These are phyloP conservation scores for Sminthurides aquaticus DNA, from an alignment of 2,888 invertebrate genomes.

Conservation along the genomic window DNA sequence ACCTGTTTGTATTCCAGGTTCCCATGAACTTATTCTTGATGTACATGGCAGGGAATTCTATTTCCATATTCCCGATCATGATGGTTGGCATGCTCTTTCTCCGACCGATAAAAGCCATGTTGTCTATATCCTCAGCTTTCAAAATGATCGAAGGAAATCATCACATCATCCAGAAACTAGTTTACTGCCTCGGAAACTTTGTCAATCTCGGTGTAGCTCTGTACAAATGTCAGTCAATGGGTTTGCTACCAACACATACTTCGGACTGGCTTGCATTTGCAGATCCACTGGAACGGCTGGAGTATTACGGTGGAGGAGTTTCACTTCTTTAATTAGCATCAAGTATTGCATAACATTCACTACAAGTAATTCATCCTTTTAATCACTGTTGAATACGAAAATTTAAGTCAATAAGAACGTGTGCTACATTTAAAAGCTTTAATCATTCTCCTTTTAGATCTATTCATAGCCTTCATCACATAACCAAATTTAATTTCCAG, in stretches of 20 bases:
- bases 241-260: conserved; percentile 87
- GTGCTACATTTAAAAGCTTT: too few species aligned
- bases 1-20: too few species aligned
- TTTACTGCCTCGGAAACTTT: conserved; percentile 87
- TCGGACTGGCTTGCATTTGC: conserved; percentile 98
- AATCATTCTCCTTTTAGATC: too few species aligned
- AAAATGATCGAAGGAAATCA: conserved; percentile 90
- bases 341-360: too few species aligned
- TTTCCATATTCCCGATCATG: conserved; percentile 99
- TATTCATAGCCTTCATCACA: too few species aligned
- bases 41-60: conserved; percentile 99
- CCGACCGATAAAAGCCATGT: conserved; percentile 85
- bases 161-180: conserved; percentile 81
- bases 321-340: conserved; percentile 57
- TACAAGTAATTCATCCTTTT: too few species aligned
- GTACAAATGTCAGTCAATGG: conserved; percentile 98
- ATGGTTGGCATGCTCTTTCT: conserved; percentile 99
- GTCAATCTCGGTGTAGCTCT: conserved; percentile 84
- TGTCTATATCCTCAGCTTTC: conserved; percentile 55
- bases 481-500: too few species aligned
- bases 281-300: conserved; percentile 75
- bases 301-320: conserved; percentile 79
- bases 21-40: conserved; percentile 99
- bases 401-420: too few species aligned
- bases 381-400: too few species aligned